Base-by-base conservation (phyloP, 2,113 vertebrate genomes). In the Pao palembangensis region DNA sequence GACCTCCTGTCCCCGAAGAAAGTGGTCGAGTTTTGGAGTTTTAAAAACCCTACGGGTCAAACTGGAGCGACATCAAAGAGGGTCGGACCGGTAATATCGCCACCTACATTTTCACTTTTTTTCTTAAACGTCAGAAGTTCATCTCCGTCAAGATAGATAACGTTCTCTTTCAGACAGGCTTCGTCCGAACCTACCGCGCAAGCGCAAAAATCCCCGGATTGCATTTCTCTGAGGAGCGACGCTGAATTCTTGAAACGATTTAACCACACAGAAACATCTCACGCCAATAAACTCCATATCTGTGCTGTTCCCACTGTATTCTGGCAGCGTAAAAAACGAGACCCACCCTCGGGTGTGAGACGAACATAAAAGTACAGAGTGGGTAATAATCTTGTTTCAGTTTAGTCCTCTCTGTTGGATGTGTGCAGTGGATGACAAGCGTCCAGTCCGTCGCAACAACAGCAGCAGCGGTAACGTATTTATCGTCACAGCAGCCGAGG, bases 361-460 rank as follows among this genome's bases (percentile, higher is more conserved):
- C 64, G 49, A 67, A 58, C 46, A 42, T 7, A n/a, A n/a, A 16
- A 7, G n/a, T 4, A 6, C 15, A 7, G 44, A 6, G 62, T 1
- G 0, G 34, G 1, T 5, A 3, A 0, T n/a, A 0, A n/a, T 80
- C 71, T 73, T 2, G 21, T 10, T 3, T 2, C 5, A 31, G 7
- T 1, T 19, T 0, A 1, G 1, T 55, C 41, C 19, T 86, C 83
- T 82, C 81, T 65, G 83, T 57, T 69, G 64, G 74, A 71, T 67
- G 73, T 69, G 72, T 14, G 67, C 80, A 6, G 79, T 67, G 78
- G 77, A 72, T 82, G 84, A 85, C 85, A 85, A 81, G 38, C 51
- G 61, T 73, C 64, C 68, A 77, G 78, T 58, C 56, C 58, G 75
- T 65, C 71, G 66, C 73, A 82, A 52, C 81, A 82, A 54, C 81